Evolutionary conservation across 2,113 vertebrate species (phyloP).

Genomic region (Cebus imitator): DNA sequence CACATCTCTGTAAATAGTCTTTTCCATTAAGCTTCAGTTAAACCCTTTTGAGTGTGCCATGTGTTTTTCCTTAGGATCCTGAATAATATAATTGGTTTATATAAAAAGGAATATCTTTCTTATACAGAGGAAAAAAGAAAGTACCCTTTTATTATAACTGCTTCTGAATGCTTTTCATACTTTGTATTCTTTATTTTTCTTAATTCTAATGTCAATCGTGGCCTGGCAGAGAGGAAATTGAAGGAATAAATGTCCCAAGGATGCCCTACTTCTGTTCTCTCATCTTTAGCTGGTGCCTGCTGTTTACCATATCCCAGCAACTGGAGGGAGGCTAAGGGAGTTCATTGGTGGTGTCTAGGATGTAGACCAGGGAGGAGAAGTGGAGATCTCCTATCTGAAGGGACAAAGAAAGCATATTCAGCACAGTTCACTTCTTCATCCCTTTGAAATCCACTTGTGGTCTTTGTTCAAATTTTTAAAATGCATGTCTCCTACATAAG

Average conservation of each 20-base stretch:
- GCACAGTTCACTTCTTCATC: background rate
- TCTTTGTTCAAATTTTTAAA: background rate
- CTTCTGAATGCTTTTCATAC: background rate
- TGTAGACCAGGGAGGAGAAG: background rate
- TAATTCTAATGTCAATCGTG: background rate
- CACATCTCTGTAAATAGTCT: background rate
- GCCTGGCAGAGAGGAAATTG: background rate
- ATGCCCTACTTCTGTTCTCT: background rate
- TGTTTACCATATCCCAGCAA: background rate
- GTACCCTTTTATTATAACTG: background rate
- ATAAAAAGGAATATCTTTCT: background rate
- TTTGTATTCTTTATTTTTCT: background rate
- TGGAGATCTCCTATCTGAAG: background rate
- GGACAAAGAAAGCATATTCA: background rate
- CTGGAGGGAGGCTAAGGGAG: background rate
- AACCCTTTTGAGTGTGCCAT: background rate
- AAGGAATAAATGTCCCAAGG: background rate
- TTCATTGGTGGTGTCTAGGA: background rate
- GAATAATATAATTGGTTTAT: background rate
- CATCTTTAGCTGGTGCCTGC: background rate
- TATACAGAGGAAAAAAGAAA: background rate
- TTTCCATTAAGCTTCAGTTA: background rate
- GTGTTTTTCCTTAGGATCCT: background rate
- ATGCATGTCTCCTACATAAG: background rate
- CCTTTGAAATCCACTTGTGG: background rate